Conservation (phyloP, 1,140 invertebrate species). For the Nasonia longicornis region DNA sequence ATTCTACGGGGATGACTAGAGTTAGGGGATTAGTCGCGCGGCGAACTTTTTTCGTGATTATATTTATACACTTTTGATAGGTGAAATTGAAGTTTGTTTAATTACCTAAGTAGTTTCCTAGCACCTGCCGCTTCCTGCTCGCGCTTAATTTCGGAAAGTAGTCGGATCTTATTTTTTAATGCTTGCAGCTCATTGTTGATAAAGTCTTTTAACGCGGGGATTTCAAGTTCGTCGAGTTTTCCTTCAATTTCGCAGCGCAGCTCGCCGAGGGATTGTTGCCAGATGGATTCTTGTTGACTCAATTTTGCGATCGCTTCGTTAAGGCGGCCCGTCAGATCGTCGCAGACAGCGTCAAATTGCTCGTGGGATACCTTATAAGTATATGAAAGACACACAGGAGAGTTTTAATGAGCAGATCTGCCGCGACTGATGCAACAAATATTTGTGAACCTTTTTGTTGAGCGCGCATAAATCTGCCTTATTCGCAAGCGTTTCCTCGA, state of each 20-base stretch:
- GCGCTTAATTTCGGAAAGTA: conserved; percentile 68
- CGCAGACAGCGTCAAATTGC: conserved; percentile 76
- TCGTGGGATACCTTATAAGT: conserved; percentile 73
- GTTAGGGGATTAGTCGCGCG: background rate
- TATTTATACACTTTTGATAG: background rate
- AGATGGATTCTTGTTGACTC: conserved; percentile 69
- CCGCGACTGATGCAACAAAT: background rate
- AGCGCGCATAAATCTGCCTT: conserved; percentile 77
- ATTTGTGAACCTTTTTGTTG: conserved; percentile 70
- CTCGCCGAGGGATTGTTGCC: conserved; percentile 71
- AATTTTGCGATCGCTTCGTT: conserved; percentile 75
- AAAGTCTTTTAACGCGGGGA: conserved; percentile 76
- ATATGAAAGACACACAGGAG: background rate
- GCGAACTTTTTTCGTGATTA: background rate
- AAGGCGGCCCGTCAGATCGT: conserved; percentile 73
- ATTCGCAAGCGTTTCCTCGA: conserved; percentile 77
- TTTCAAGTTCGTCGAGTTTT: conserved; percentile 77
- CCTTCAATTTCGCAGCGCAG: conserved; percentile 76
- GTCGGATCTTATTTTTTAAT: conserved; percentile 75
- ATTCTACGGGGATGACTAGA: background rate
- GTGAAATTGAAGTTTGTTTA: conserved; percentile 12
- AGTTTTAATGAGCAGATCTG: background rate
- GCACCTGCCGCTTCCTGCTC: conserved; percentile 80
- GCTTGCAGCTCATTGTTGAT: conserved; percentile 74
- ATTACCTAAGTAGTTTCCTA: conserved; percentile 73